A percentile compares a stretch with the other conserved stretches of the same genome.
These are phyloP conservation scores for Cyprinella venusta DNA, from an alignment of 2,797 vertebrate genomes.

Conservation along the genomic window DNA sequence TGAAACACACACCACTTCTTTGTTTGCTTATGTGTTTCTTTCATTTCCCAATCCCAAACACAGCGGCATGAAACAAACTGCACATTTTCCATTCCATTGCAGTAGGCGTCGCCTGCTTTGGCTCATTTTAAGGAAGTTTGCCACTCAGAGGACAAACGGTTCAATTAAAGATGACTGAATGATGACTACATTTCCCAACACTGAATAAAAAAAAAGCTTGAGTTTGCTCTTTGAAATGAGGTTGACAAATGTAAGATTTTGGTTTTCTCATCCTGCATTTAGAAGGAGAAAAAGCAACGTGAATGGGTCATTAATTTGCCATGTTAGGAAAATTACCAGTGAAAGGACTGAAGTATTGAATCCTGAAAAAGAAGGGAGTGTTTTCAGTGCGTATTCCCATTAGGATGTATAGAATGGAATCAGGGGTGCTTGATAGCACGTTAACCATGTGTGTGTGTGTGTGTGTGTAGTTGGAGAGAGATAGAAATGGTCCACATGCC, in stretches of 20 bases:
- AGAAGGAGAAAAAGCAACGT: slow-evolving; percentile 35
- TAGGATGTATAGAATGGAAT: slow-evolving; percentile 19
- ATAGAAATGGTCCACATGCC: slow-evolving; percentile 37
- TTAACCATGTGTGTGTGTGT: slow-evolving; percentile 56
- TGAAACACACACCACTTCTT: slow-evolving; percentile 92
- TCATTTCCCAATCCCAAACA: slow-evolving; percentile 68
- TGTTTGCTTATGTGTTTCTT: slow-evolving; percentile 80
- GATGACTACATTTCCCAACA: slow-evolving; percentile 76
- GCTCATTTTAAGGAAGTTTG: slow-evolving; percentile 89
- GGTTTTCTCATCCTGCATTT: slow-evolving; percentile 47
- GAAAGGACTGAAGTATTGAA: slow-evolving; percentile 19
- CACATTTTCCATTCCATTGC: slow-evolving; percentile 87
- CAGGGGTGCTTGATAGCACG: slow-evolving; percentile 59
- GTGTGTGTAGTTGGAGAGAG: slow-evolving; percentile 39
- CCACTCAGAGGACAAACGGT: slow-evolving; percentile 88
- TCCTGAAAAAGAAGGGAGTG: slow-evolving; percentile 1
- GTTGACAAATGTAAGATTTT: slow-evolving; percentile 54
- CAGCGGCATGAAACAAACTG: slow-evolving; percentile 77
- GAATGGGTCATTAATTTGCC: slow-evolving; percentile 51
- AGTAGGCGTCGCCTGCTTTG: slow-evolving; percentile 83
- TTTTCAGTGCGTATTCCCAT: slow-evolving; percentile 6
- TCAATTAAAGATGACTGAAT: slow-evolving; percentile 72
- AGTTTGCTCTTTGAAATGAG: slow-evolving; percentile 63
- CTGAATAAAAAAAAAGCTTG: slow-evolving; percentile 65
- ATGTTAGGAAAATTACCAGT: slow-evolving; percentile 36